phyloP scores from a whole-genome alignment of 2,113 vertebrate genomes.

The Delphinus delphis region DNA sequence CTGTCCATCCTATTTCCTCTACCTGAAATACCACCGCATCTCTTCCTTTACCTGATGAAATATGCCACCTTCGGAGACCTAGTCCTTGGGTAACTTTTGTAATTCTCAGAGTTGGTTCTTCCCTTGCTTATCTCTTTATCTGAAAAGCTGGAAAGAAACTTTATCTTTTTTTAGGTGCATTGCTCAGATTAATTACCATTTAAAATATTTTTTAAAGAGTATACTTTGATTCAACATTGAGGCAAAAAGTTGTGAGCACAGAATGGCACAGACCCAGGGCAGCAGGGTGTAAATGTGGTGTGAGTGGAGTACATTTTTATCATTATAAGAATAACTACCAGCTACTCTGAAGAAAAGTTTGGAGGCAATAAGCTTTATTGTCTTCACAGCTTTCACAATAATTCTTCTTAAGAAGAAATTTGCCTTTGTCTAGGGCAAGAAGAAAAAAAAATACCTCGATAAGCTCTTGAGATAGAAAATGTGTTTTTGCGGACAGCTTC shows the following conservation, averaged over 20 bases:
- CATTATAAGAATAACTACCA: not conserved
- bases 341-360: conserved; percentile 36
- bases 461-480: conserved; percentile 9
- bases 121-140: not conserved
- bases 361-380: conserved; percentile 34
- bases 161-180: not conserved
- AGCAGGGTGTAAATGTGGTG: not conserved
- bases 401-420: conserved; percentile 47
- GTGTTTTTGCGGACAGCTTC: conserved; percentile 15
- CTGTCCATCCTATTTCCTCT: not conserved
- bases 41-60: not conserved
- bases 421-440: conserved; percentile 49
- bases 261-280: conserved; percentile 22
- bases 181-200: conserved; percentile 30
- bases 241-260: conserved; percentile 15
- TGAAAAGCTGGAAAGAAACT: conserved; percentile 10
- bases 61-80: not conserved
- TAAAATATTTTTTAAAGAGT: conserved; percentile 7
- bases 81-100: not conserved
- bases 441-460: conserved; percentile 14
- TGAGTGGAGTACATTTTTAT: conserved; percentile 42
- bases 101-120: not conserved
- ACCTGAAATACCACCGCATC: not conserved
- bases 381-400: conserved; percentile 42
- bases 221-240: not conserved